Conservation (phyloP, 1,140 invertebrate species). For the Lepidostoma basale region DNA sequence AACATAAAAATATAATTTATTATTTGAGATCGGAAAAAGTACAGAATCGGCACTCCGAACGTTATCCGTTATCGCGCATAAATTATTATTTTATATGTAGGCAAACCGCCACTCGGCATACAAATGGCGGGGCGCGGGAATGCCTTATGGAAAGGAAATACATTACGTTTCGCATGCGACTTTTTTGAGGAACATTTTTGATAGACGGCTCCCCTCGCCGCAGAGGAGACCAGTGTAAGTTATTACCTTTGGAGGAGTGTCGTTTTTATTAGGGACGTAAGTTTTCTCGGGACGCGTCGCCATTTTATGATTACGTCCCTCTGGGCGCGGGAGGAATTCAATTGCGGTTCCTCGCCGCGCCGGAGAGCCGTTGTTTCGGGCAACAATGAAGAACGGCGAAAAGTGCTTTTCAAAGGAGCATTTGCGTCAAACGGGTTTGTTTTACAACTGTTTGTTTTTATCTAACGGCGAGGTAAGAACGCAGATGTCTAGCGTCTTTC, state of each 20-base stretch:
- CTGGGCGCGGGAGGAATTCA: slow-evolving; percentile 4
- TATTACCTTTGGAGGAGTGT: slow-evolving; percentile 24
- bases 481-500: no score
- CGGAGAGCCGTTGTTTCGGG: neutral
- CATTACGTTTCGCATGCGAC: slow-evolving; percentile 10
- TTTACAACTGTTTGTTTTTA: no score
- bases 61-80: slow-evolving; percentile 40
- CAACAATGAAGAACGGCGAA: slow-evolving; percentile 1
- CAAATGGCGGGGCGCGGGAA: slow-evolving; percentile 32
- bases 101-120: slow-evolving; percentile 34
- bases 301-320: slow-evolving; percentile 25
- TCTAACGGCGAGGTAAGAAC: no score
- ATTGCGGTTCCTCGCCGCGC: neutral
- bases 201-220: slow-evolving; percentile 25
- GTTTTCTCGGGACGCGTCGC: slow-evolving; percentile 10
- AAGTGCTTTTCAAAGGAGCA: neutral
- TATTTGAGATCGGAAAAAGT: neutral
- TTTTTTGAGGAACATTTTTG: slow-evolving; percentile 37
- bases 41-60: slow-evolving; percentile 10
- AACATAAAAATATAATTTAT: slow-evolving; percentile 9
- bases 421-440: no score
- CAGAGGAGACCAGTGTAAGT: slow-evolving; percentile 4
- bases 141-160: slow-evolving; percentile 9
- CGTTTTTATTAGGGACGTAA: slow-evolving; percentile 27
- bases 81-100: slow-evolving; percentile 45